Base-by-base conservation (phyloP, 2,113 vertebrate species). In the Proteles cristata region DNA sequence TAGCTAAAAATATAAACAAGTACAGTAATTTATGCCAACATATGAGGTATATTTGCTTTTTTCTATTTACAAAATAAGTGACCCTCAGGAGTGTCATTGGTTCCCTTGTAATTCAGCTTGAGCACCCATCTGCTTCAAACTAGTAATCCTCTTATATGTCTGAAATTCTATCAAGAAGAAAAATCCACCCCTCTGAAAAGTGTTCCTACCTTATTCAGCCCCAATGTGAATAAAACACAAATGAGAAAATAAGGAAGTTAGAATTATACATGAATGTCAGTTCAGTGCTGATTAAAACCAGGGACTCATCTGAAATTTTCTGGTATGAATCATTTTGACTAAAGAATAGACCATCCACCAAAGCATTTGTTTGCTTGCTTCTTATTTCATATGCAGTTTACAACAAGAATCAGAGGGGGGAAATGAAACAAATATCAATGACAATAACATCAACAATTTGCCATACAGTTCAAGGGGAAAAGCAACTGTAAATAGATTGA, bases 391-490 rank as follows among this genome's bases (percentile, higher is more conserved):
- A 50, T 74, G 23, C 45, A 80, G 31, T 93, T 95, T 93, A 83
- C 55, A 86, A 66, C 9, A 84, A 88, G 26, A 93, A 88, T 43
- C 43, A 28, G 19, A 63, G 55, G 19, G 28, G 1, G 23, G 31
- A 31, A 11, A 11, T 76, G 43, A 96, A 92, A 83, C 25, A 95
- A 88, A 68, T 80, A 91, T 74, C 12, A 88, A 6, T 79, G 53
- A 58, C 28, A 88, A 63, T 84, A 83, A 97, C 93, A 88, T 88
- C 45, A 93, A 84, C 53, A 87, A 79, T 88, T 88, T 90, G 7
- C 68, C 43, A 73, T 35, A 80, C 21, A 43, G 31, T 74, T 96
- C n/a, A 84, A 81, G 58, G 53, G 19, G 71, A 77, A 90, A 93
- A 88, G 1, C 12, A 88, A 85, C 31, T 58, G 5, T 48, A 84